Evolutionary conservation across 2,113 vertebrate species (phyloP).

Genomic region (Protomyctophum bolini): DNA sequence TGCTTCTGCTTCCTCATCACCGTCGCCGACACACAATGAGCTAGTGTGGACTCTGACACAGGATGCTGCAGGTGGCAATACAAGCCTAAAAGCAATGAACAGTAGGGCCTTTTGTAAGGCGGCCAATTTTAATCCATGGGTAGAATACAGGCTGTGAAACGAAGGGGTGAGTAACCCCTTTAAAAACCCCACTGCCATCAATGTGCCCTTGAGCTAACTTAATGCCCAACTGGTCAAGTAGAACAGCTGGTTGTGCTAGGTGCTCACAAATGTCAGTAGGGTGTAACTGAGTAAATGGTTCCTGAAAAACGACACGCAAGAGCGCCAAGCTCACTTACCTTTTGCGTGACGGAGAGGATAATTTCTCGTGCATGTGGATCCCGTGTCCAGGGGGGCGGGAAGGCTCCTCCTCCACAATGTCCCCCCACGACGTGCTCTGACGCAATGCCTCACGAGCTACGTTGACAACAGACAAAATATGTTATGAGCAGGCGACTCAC

Average conservation of each 20-base stretch:
- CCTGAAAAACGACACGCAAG: too few relatives aligned
- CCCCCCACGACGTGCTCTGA: constrained; percentile 96
- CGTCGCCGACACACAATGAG: constrained; percentile 5
- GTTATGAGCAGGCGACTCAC: neutral
- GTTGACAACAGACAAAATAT: constrained; percentile 1
- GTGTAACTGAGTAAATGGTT: too few relatives aligned
- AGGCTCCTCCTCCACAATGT: constrained; percentile 96
- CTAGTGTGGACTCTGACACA: constrained; percentile 23
- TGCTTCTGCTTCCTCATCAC: constrained; percentile 22
- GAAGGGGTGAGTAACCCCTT: neutral
- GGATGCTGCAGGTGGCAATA: neutral
- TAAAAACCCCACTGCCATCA: neutral
- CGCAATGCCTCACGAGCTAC: constrained; percentile 94
- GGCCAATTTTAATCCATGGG: constrained; percentile 35
- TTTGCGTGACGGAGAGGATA: constrained; percentile 96
- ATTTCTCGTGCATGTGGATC: constrained; percentile 98
- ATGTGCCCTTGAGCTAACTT: constrained; percentile 13
- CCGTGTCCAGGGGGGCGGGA: constrained; percentile 94
- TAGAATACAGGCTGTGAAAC: constrained; percentile 19
- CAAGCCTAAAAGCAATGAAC: neutral
- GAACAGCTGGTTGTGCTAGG: neutral
- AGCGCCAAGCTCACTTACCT: constrained; percentile 76
- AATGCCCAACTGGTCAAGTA: neutral
- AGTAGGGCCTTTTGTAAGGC: constrained; percentile 35
- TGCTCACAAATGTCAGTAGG: neutral